These are phyloP conservation scores for Thomomys bottae DNA, from an alignment of 2,113 vertebrate species.

Conservation along the genomic window DNA sequence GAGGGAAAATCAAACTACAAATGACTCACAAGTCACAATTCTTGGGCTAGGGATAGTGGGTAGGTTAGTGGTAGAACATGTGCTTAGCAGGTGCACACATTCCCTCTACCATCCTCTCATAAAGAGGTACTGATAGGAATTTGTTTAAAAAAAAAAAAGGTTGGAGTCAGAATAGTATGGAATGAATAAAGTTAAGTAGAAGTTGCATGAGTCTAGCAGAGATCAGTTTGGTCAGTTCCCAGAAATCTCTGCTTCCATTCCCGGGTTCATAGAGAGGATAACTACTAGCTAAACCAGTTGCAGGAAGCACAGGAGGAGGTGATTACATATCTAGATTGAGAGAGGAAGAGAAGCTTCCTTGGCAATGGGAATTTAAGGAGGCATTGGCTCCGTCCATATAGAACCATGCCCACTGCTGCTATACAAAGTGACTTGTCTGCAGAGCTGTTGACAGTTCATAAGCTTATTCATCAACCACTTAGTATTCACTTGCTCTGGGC, in stretches of 20 bases:
- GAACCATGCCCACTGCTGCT: neutral
- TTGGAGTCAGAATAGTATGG: neutral
- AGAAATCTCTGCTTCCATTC: constrained; percentile 44
- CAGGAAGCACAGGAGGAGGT: constrained; percentile 4
- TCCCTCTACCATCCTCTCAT: neutral
- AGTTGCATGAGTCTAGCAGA: constrained; percentile 6
- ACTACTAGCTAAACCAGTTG: constrained; percentile 19
- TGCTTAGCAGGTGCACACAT: neutral
- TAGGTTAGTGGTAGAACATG: neutral
- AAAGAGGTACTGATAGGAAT: neutral
- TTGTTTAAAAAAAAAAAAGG: neutral
- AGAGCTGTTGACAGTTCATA: constrained; percentile 17
- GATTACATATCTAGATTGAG: neutral
- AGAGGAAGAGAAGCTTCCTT: neutral
- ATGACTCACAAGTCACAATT: constrained; percentile 16
- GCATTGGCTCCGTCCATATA: neutral
- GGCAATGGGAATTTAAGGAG: constrained; percentile 20
- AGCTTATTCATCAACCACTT: constrained; percentile 11
- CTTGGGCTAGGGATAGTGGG: neutral
- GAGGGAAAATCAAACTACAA: constrained; percentile 46
- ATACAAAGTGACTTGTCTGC: neutral
- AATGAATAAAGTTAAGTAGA: neutral
- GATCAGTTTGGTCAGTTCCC: neutral
- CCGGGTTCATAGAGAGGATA: constrained; percentile 7
- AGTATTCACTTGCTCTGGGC: constrained; percentile 1